Evolutionary conservation across 2,888 invertebrate species (phyloP).

Genomic region (Philereme transversata): DNA sequence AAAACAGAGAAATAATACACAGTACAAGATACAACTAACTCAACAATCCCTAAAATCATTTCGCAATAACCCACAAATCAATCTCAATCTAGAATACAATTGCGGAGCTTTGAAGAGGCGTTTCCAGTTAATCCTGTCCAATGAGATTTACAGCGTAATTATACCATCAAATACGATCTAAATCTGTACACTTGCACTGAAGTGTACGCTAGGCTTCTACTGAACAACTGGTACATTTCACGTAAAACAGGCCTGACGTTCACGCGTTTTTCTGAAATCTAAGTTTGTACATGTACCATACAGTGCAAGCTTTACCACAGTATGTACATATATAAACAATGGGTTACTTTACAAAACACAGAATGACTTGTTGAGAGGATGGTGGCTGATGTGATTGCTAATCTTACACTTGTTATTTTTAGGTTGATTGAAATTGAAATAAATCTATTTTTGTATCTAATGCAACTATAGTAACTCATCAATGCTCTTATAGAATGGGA

Average conservation of each 20-base stretch:
- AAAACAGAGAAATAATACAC: background rate
- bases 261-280: too few species aligned
- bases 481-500: too few species aligned
- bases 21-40: background rate
- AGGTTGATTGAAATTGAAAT: too few species aligned
- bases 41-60: conserved; percentile 2
- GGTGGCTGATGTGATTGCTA: too few species aligned
- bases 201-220: conserved; percentile 3
- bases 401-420: too few species aligned
- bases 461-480: too few species aligned
- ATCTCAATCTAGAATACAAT: conserved; percentile 19
- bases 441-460: too few species aligned
- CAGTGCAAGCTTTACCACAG: too few species aligned
- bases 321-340: too few species aligned
- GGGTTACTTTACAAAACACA: too few species aligned
- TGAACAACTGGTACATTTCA: conserved; percentile 13
- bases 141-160: conserved; percentile 60
- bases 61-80: conserved; percentile 19
- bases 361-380: too few species aligned
- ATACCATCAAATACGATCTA: conserved; percentile 54
- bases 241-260: background rate
- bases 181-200: conserved; percentile 44
- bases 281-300: too few species aligned
- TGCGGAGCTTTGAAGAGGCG: conserved; percentile 29
- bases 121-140: conserved; percentile 49